These are phyloP conservation scores for Drosophila littoralis DNA, from an alignment of 1,140 invertebrate genomes.

Conservation along the genomic window DNA sequence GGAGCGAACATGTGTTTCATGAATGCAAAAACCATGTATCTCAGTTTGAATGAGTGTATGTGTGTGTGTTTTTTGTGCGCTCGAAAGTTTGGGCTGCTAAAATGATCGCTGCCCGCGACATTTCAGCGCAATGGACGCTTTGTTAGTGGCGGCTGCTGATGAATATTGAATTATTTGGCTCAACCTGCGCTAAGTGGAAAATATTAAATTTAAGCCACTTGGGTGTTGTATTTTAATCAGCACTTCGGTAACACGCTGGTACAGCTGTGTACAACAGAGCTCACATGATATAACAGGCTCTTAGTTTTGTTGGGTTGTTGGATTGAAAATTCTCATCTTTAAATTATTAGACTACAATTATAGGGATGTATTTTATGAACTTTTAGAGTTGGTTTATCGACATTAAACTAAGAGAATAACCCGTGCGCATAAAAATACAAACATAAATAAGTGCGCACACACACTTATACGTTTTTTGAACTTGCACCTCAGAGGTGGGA, in stretches of 20 bases:
- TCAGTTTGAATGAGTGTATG: slow-evolving; percentile 18
- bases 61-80: slow-evolving; percentile 19
- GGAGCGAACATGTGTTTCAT: slow-evolving; percentile 60
- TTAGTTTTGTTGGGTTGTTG: too few species aligned
- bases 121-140: slow-evolving; percentile 10
- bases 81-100: slow-evolving; percentile 26
- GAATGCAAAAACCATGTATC: slow-evolving; percentile 73
- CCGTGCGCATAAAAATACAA: too few species aligned
- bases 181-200: slow-evolving; percentile 8
- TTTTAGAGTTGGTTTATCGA: too few species aligned
- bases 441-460: too few species aligned
- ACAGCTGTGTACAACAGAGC: too few species aligned
- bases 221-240: not conserved
- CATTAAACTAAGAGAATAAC: too few species aligned
- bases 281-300: too few species aligned
- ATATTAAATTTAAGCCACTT: slow-evolving; percentile 21
- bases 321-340: too few species aligned
- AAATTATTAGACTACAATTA: too few species aligned
- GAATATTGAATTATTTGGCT: slow-evolving; percentile 16
- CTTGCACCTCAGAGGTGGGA: too few species aligned
- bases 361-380: too few species aligned
- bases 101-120: slow-evolving; percentile 16
- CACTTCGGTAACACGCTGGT: not conserved
- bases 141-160: not conserved
- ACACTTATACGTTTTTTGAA: too few species aligned